A percentile compares a stretch with the other conserved stretches of the same genome.
Evolutionary conservation across 2,888 invertebrate genomes (phyloP).

Genomic region (Nebria brevicollis): DNA sequence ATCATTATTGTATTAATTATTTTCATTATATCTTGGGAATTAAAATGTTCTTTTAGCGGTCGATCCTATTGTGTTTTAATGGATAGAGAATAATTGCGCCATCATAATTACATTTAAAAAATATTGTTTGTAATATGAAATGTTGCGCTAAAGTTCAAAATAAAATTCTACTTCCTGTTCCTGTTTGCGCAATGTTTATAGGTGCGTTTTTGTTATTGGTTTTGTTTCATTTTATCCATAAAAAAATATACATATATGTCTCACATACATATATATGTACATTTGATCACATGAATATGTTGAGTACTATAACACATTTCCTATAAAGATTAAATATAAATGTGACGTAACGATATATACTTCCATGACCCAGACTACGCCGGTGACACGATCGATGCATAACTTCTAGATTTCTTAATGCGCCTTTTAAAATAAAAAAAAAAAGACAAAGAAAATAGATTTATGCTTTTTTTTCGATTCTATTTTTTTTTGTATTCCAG

Average conservation of each 20-base stretch:
- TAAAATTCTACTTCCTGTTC: background rate
- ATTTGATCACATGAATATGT: background rate
- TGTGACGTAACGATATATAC: too few relatives aligned
- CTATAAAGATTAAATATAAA: too few relatives aligned
- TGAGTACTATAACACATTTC: too few relatives aligned
- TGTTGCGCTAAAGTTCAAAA: background rate
- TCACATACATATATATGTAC: background rate
- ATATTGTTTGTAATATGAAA: background rate
- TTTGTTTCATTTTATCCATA: background rate
- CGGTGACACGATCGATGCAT: too few relatives aligned
- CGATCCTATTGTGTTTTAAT: background rate
- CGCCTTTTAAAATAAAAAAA: too few relatives aligned
- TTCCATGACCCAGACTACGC: too few relatives aligned
- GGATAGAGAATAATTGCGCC: background rate
- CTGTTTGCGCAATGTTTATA: background rate
- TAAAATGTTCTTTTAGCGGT: background rate
- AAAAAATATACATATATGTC: background rate
- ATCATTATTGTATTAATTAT: background rate
- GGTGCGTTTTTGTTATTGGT: background rate
- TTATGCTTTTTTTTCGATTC: too few relatives aligned
- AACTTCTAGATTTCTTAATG: too few relatives aligned
- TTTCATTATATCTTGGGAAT: background rate
- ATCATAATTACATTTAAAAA: background rate
- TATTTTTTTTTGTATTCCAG: too few relatives aligned
- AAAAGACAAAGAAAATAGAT: too few relatives aligned